Evolutionary conservation across 37 sponge, comb jelly and placozoan genomes (phyloP).

Genomic region (Chondrilla cf. caribensis): DNA sequence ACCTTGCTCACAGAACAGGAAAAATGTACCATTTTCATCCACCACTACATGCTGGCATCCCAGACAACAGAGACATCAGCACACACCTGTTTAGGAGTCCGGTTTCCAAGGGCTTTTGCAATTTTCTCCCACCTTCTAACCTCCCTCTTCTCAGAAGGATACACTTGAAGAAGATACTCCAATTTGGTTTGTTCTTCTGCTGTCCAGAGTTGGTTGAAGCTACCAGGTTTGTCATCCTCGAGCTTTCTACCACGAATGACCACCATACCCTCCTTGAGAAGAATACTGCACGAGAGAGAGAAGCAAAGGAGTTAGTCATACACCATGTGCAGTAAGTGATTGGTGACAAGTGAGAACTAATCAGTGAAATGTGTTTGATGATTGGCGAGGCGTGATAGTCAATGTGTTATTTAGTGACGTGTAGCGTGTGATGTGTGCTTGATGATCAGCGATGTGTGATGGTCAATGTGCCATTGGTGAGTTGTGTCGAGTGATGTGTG

Average conservation of each 20-base stretch:
- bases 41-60: background rate
- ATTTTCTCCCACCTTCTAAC: conserved; percentile 79
- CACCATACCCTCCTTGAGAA: background rate
- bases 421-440: too few species aligned
- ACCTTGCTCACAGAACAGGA: conserved; percentile 44
- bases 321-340: background rate
- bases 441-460: too few species aligned
- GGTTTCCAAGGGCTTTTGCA: conserved; percentile 70
- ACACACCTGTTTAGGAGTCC: conserved; percentile 80
- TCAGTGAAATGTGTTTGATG: background rate
- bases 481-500: too few species aligned
- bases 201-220: conserved; percentile 72
- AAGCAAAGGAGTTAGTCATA: background rate
- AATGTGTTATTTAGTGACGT: too few species aligned
- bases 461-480: too few species aligned
- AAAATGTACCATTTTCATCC: background rate
- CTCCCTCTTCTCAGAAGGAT: conserved; percentile 77
- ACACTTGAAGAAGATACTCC: conserved; percentile 68
- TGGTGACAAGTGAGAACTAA: background rate
- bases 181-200: conserved; percentile 82
- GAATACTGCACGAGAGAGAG: background rate
- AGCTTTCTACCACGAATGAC: background rate
- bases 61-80: conserved; percentile 7
- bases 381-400: too few species aligned
- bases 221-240: conserved; percentile 35